Conservation (phyloP, 2,113 vertebrate genomes). For the Collichthys lucidus region DNA sequence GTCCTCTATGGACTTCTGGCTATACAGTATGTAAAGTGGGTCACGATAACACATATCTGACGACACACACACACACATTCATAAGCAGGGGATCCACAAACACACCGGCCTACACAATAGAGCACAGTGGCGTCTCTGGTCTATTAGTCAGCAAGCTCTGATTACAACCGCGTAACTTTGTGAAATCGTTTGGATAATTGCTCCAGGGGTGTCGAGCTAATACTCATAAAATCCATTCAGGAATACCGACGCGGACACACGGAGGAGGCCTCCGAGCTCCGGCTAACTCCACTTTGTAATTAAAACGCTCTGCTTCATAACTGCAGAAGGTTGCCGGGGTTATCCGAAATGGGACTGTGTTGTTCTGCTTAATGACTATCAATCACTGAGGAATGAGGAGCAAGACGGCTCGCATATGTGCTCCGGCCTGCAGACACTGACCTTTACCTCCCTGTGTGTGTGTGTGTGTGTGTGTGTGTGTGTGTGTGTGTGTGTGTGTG, state of each 20-base stretch:
- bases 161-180: constrained; percentile 23
- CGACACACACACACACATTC: not conserved
- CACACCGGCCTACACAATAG: not conserved
- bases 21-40: constrained; percentile 26
- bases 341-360: constrained; percentile 4
- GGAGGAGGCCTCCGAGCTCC: constrained; percentile 2
- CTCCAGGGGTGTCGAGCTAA: constrained; percentile 36
- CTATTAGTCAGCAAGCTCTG: constrained; percentile 30
- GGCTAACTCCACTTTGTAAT: constrained; percentile 47
- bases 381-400: constrained; percentile 29
- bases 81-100: not conserved
- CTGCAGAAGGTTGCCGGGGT: not conserved
- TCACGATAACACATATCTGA: constrained; percentile 24
- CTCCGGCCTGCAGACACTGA: constrained; percentile 27
- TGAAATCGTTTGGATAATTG: constrained; percentile 55
- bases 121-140: not conserved
- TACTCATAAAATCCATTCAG: constrained; percentile 47
- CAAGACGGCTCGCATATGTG: constrained; percentile 10
- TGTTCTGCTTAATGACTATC: constrained; percentile 26
- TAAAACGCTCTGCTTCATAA: constrained; percentile 39
- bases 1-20: constrained; percentile 24
- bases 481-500: too few species aligned
- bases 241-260: constrained; percentile 11
- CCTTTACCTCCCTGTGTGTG: constrained; percentile 16
- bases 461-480: too few species aligned